Evolutionary conservation across 2,888 invertebrate species (phyloP).

Genomic region (Odiellus spinosus): DNA sequence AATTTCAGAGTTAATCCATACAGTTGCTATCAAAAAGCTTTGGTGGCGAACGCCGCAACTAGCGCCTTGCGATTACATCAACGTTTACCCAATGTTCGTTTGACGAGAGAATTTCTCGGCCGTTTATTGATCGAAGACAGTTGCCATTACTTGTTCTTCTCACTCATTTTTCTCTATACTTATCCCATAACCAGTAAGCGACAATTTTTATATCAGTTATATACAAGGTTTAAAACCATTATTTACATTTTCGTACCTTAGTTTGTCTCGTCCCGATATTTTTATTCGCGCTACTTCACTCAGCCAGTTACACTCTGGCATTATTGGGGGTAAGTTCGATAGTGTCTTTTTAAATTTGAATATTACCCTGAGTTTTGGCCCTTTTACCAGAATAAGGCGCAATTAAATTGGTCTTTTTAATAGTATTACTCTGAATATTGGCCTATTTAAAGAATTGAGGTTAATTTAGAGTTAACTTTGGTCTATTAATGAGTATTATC

Average conservation of each 20-base stretch:
- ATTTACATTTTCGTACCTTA: too few species aligned
- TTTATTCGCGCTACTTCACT: conserved; percentile 80
- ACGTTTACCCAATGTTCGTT: conserved; percentile 48
- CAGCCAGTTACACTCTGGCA: conserved; percentile 75
- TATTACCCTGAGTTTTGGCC: too few species aligned
- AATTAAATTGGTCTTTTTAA: too few species aligned
- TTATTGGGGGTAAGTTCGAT: conserved; percentile 64
- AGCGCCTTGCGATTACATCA: conserved; percentile 90
- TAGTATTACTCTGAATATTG: too few species aligned
- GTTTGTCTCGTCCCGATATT: conserved; percentile 58
- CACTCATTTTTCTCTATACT: conserved; percentile 81
- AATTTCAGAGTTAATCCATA: conserved; percentile 46
- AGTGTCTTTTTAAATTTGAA: too few species aligned
- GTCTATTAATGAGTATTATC: too few species aligned
- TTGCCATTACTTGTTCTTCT: conserved; percentile 90
- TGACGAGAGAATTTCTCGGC: conserved; percentile 66
- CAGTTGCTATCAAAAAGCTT: conserved; percentile 75
- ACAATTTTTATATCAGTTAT: too few species aligned
- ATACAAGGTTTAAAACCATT: too few species aligned
- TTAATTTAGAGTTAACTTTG: too few species aligned
- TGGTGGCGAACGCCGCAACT: conserved; percentile 83
- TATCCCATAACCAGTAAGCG: conserved; percentile 66
- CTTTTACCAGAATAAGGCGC: too few species aligned
- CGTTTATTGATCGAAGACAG: conserved; percentile 65
- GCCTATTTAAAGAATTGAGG: too few species aligned